Evolutionary conservation across 1,140 invertebrate species (phyloP).

Genomic region (Drosophila lini): DNA sequence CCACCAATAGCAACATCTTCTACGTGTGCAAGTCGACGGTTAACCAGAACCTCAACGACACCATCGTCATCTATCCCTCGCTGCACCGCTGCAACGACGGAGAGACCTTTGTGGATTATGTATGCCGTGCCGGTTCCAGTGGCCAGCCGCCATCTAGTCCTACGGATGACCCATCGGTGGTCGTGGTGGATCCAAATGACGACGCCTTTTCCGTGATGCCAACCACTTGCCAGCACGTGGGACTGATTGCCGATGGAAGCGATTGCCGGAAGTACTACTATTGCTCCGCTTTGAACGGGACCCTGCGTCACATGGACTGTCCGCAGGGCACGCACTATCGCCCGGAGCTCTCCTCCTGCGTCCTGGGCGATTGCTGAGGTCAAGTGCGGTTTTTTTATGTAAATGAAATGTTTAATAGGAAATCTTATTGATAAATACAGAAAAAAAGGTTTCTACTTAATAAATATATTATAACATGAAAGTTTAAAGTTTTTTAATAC

Average conservation of each 20-base stretch:
- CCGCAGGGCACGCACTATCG: constrained; percentile 68
- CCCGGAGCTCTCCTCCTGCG: constrained; percentile 50
- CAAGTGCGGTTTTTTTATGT: background rate
- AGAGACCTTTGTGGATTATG: constrained; percentile 70
- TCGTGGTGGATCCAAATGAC: constrained; percentile 55
- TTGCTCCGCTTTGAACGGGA: constrained; percentile 66
- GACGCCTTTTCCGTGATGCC: constrained; percentile 47
- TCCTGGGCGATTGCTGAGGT: constrained; percentile 57
- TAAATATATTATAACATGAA: background rate
- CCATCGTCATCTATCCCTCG: constrained; percentile 75
- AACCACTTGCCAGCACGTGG: constrained; percentile 54
- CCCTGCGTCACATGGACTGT: constrained; percentile 61
- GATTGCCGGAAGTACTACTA: constrained; percentile 79
- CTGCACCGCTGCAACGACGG: constrained; percentile 80
- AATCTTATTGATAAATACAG: background rate
- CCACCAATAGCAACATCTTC: constrained; percentile 80
- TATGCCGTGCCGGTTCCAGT: constrained; percentile 47
- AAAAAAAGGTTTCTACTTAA: background rate
- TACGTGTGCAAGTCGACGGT: constrained; percentile 83
- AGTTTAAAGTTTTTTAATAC: background rate
- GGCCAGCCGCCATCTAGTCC: constrained; percentile 4
- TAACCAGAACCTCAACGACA: constrained; percentile 73
- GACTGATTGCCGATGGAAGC: constrained; percentile 56
- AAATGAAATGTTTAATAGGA: background rate
- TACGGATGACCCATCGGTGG: background rate